A percentile compares a stretch with the other conserved stretches of the same genome.
phyloP scores from a whole-genome alignment of 2,797 vertebrate genomes.

The Coranthus polyacanthus region DNA sequence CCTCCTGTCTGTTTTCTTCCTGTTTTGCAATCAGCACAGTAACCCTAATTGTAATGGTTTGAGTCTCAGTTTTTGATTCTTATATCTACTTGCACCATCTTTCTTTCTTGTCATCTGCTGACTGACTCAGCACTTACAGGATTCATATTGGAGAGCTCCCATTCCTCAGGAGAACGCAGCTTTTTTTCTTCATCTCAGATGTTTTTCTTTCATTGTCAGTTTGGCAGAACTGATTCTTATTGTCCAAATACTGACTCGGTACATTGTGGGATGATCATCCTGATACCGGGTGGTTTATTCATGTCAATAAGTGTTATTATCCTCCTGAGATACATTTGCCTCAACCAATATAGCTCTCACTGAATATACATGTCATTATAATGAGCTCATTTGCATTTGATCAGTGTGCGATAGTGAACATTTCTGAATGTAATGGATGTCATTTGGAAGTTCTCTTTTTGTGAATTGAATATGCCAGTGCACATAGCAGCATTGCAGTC shows the following conservation, averaged over 20 bases:
- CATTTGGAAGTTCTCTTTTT: no score
- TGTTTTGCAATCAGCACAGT: background rate
- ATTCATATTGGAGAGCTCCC: constrained; percentile 14
- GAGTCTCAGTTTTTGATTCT: constrained; percentile 11
- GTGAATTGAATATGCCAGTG: no score
- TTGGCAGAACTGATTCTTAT: background rate
- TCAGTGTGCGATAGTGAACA: no score
- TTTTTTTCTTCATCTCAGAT: background rate
- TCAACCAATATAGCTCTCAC: no score
- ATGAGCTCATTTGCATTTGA: no score
- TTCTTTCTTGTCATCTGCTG: constrained; percentile 19
- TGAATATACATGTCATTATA: no score
- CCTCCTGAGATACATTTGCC: no score
- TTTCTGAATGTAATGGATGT: no score
- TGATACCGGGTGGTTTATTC: background rate
- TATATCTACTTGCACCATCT: constrained; percentile 1
- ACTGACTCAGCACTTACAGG: constrained; percentile 25
- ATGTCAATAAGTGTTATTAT: no score
- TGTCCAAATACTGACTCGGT: constrained; percentile 2
- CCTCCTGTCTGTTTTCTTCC: no score
- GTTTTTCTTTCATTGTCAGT: constrained; percentile 4
- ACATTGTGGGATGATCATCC: background rate
- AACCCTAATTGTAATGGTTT: background rate
- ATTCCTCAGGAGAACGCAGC: constrained; percentile 2
- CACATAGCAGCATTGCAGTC: no score